Percentiles rank a stretch among this genome's conserved stretches.
phyloP scores from a whole-genome alignment of 2,113 vertebrate genomes.

The Sula dactylatra region DNA sequence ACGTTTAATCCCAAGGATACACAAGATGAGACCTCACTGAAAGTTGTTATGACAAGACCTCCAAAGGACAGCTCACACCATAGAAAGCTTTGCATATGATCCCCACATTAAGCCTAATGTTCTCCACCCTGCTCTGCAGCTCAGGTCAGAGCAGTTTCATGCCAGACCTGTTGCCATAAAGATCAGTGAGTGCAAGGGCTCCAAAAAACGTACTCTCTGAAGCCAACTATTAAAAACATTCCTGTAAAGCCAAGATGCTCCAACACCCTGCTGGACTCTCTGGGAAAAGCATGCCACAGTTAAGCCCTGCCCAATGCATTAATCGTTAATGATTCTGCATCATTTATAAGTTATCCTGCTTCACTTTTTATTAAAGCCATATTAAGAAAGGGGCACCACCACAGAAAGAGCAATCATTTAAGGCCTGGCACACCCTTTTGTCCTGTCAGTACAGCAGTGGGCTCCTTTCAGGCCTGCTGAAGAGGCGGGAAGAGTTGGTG shows the following conservation, averaged over 20 bases:
- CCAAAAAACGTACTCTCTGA: not conserved
- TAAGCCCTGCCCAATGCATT: not conserved
- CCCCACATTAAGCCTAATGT: not conserved
- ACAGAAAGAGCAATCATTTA: not conserved
- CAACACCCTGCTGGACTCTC: not conserved
- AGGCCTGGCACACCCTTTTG: not conserved
- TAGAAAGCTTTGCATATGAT: not conserved
- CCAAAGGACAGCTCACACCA: not conserved
- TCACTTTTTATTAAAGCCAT: not conserved
- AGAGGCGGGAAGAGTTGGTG: not conserved
- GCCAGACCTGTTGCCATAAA: not conserved
- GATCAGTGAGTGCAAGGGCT: not conserved
- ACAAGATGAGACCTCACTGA: not conserved
- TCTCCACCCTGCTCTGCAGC: not conserved
- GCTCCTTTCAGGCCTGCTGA: not conserved
- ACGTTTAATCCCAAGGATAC: not conserved
- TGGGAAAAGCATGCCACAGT: not conserved
- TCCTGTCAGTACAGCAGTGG: not conserved
- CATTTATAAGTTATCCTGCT: not conserved
- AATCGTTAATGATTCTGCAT: not conserved
- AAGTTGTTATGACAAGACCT: not conserved
- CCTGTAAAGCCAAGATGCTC: not conserved
- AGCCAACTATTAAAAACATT: not conserved
- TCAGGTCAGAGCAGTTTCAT: not conserved
- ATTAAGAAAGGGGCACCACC: not conserved